Evolutionary conservation across 2,113 vertebrate genomes (phyloP), one percentile per base, ranked within the genome.

Genomic region (Canis aureus): DNA sequence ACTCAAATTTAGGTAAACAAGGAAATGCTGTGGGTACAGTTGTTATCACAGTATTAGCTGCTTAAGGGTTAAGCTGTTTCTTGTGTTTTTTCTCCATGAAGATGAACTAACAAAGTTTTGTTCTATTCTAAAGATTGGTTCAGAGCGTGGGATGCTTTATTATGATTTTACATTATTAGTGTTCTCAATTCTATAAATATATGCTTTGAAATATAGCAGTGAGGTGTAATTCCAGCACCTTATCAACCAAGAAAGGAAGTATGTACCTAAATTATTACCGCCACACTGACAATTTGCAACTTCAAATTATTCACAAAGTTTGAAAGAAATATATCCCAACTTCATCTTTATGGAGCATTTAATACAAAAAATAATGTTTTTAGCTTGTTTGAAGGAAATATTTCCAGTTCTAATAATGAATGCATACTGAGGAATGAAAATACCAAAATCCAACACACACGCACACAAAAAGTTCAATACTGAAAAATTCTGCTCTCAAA

Each of bases 101-200:
- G 73, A 96, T 59, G 62, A 95, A 80, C 83, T 94, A 96, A 81
- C 49, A 83, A 96, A 49, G 64, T 95, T 98, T 95, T 98, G 38
- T 97, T 97, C 79, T 96, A 3, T 80, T 92, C 95, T 96, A 89
- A 95, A 98, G 94, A 96, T 96, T 96, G 88, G 95, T 96, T 94
- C 35, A 59, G 76, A 94, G 71, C 0, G 35, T 94, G 82, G 97
- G 90, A 96, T 94, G 90, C 59, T 96, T 97, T 96, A 85, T 96
- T 97, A 66, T 96, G 96, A 97, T 95, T 94, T 88, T 64, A 27
- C 16, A 73, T 55, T 85, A 93, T 96, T 95, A 85, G 59, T 82
- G 38, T 91, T 97, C 94, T 94, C 88, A 95, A 67, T 95, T 92
- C 97, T 94, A 97, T 97, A 97, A 97, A 97, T 96, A 95, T 11